Conservation (phyloP, 2,113 vertebrate genomes). For the Platysternon megacephalum region DNA sequence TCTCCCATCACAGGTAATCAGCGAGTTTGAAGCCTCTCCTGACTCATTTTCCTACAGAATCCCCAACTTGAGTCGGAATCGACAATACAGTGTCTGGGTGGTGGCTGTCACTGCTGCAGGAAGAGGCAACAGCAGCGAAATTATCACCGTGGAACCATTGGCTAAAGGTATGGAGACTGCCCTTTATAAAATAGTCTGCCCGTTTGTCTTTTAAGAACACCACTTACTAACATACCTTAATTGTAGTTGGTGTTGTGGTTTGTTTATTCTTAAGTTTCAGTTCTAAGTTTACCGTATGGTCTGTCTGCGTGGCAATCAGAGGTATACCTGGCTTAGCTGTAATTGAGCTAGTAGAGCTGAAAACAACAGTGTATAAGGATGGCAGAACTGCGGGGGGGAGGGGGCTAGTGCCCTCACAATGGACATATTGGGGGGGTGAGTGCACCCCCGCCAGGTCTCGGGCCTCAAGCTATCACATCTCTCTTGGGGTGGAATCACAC, state of each 20-base stretch:
- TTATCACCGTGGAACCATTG: constrained; percentile 94
- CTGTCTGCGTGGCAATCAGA: background rate
- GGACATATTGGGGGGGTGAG: background rate
- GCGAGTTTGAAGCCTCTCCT: constrained; percentile 97
- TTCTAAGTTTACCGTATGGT: background rate
- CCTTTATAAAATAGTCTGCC: background rate
- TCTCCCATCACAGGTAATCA: constrained; percentile 92
- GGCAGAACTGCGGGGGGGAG: background rate
- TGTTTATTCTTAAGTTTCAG: background rate
- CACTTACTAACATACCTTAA: background rate
- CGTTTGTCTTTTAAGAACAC: background rate
- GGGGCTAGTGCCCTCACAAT: background rate
- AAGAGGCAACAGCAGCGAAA: constrained; percentile 97
- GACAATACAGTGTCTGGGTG: constrained; percentile 98
- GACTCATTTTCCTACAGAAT: constrained; percentile 96
- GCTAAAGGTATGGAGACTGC: constrained; percentile 87
- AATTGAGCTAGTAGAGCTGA: background rate
- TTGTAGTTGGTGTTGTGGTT: background rate
- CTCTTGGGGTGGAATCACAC: background rate
- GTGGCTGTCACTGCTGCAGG: constrained; percentile 96
- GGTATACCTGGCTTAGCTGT: background rate
- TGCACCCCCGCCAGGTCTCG: background rate
- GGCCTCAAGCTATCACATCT: background rate
- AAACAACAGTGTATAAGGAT: background rate
- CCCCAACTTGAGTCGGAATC: constrained; percentile 93